Evolutionary conservation across 2,888 invertebrate genomes (phyloP).

Genomic region (Athetis lepigone): DNA sequence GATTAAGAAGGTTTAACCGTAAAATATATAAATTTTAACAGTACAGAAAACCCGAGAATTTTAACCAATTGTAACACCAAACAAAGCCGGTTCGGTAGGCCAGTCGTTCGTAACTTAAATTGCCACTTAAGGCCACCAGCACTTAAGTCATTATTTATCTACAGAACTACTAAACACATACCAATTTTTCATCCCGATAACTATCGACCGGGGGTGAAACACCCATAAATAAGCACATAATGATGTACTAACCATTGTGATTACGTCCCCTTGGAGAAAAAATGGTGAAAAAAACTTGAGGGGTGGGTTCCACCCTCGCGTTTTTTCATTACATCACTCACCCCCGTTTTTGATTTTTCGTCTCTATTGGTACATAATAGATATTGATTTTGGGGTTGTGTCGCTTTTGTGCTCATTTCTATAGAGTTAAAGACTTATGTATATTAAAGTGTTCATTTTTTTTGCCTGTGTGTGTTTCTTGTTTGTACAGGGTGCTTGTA

Average conservation of each 20-base stretch:
- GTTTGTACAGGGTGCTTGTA: background rate
- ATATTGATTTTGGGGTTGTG: slow-evolving; percentile 79
- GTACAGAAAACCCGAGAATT: too few relatives aligned
- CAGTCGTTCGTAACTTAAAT: background rate
- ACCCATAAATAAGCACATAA: slow-evolving; percentile 81
- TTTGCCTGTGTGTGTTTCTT: background rate
- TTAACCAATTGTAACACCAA: too few relatives aligned
- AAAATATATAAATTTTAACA: too few relatives aligned
- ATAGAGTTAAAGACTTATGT: slow-evolving; percentile 27
- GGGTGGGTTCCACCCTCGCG: slow-evolving; percentile 77
- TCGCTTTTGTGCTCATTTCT: slow-evolving; percentile 41
- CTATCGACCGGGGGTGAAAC: slow-evolving; percentile 55
- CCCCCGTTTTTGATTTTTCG: slow-evolving; percentile 77
- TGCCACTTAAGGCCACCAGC: background rate
- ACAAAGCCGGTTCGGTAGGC: too few relatives aligned
- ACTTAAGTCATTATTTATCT: slow-evolving; percentile 17
- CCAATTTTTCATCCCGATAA: slow-evolving; percentile 45
- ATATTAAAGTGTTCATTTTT: too few relatives aligned
- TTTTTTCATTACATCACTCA: slow-evolving; percentile 73
- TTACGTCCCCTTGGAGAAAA: slow-evolving; percentile 69
- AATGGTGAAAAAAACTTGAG: slow-evolving; percentile 71
- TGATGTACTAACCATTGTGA: slow-evolving; percentile 77
- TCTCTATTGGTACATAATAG: slow-evolving; percentile 83
- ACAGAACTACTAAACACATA: slow-evolving; percentile 28
- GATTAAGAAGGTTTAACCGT: too few relatives aligned